Evolutionary conservation across 2,888 invertebrate species (phyloP).

Genomic region (Alsophila aescularia): DNA sequence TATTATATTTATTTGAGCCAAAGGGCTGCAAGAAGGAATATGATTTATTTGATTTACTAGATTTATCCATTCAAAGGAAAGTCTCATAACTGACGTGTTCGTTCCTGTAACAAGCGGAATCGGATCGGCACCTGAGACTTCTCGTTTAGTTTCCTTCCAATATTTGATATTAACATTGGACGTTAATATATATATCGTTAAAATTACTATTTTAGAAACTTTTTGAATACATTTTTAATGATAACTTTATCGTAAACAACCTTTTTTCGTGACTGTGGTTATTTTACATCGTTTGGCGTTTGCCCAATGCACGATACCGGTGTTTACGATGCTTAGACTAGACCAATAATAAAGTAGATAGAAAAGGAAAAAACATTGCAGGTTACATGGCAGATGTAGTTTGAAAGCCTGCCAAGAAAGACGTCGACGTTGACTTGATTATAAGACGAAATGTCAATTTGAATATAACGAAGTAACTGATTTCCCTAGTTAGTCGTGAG

Average conservation of each 20-base stretch:
- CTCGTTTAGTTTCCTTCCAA: constrained; percentile 33
- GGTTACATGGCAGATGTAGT: constrained; percentile 32
- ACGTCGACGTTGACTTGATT: constrained; percentile 25
- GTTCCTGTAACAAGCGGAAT: constrained; percentile 37
- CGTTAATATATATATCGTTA: too few species aligned
- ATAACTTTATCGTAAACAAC: constrained; percentile 7
- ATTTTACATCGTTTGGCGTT: constrained; percentile 38
- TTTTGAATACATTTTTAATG: too few species aligned
- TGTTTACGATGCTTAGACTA: constrained; percentile 36
- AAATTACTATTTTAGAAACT: too few species aligned
- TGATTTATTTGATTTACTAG: too few species aligned
- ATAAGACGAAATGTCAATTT: constrained; percentile 41
- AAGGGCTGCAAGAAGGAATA: too few species aligned
- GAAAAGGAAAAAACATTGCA: constrained; percentile 36
- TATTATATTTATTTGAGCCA: too few species aligned
- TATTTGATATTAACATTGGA: constrained; percentile 27
- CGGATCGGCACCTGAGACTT: constrained; percentile 41
- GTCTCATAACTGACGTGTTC: constrained; percentile 29
- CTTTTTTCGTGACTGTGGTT: constrained; percentile 31
- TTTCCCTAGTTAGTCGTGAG: constrained; percentile 39
- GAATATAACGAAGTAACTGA: constrained; percentile 42
- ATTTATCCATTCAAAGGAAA: constrained; percentile 26
- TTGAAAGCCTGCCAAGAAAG: constrained; percentile 45
- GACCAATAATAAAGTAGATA: constrained; percentile 35
- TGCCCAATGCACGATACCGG: constrained; percentile 40